These are phyloP conservation scores for Onthophagus taurus DNA, from an alignment of 1,140 invertebrate genomes.

Conservation along the genomic window DNA sequence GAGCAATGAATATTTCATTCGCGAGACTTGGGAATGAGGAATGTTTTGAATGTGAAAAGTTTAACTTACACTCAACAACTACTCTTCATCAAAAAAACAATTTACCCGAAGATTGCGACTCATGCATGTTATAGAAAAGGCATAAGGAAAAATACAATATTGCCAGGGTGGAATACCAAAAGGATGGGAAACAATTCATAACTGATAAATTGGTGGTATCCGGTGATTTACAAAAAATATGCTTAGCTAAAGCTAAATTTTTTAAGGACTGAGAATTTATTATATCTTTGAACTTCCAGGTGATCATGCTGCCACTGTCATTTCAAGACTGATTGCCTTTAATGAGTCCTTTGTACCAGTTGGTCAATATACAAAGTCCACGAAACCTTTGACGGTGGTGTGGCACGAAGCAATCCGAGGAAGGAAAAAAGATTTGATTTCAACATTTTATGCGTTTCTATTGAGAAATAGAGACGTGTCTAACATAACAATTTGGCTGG, in stretches of 20 bases:
- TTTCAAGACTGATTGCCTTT: conserved; percentile 18
- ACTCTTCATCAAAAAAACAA: conserved; percentile 8
- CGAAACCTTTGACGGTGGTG: conserved; percentile 12
- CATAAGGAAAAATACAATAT: no score
- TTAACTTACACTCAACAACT: conserved; percentile 15
- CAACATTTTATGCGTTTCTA: conserved; percentile 19
- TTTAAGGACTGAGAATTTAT: conserved; percentile 21
- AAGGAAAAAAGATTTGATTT: conserved; percentile 20
- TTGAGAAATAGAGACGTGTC: conserved; percentile 5
- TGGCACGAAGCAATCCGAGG: conserved; percentile 21
- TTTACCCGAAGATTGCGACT: neutral
- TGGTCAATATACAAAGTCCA: conserved; percentile 7
- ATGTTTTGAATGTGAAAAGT: conserved; percentile 7
- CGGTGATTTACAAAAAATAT: no score
- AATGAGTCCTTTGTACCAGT: conserved; percentile 18
- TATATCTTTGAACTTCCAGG: no score
- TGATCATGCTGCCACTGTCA: no score
- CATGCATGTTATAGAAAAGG: no score
- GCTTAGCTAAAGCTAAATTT: conserved; percentile 13
- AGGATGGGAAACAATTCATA: no score
- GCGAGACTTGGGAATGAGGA: conserved; percentile 1
- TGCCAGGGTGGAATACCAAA: no score
- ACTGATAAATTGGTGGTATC: no score
- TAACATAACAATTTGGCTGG: conserved; percentile 14
- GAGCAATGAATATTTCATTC: conserved; percentile 7